Conservation (phyloP, 2,797 vertebrate species). For the Alcedo atthis region DNA sequence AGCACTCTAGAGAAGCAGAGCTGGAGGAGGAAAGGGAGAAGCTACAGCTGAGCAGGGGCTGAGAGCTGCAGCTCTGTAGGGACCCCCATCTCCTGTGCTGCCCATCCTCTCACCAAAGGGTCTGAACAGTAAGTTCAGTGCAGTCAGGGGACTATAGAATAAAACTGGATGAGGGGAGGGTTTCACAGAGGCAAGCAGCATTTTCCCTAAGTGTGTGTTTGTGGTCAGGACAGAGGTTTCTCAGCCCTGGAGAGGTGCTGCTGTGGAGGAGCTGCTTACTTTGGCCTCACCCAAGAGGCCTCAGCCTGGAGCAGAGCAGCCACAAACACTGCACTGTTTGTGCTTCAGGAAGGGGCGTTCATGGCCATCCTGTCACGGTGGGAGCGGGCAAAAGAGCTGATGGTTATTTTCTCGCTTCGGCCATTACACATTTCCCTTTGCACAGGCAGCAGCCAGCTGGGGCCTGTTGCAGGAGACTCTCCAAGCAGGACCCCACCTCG, state of each 20-base stretch:
- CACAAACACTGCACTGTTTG: background rate
- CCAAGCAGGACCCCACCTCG: background rate
- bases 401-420: rapidly evolving
- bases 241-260: background rate
- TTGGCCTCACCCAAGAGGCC: constrained; percentile 20
- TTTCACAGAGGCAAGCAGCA: background rate
- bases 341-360: background rate
- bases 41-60: rapidly evolving
- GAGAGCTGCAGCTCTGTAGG: background rate
- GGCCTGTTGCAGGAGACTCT: background rate
- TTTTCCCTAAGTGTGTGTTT: background rate
- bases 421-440: background rate
- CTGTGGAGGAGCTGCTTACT: background rate
- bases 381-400: background rate
- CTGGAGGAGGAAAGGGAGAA: background rate
- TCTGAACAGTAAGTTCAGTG: background rate
- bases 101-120: rapidly evolving
- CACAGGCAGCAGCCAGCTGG: background rate
- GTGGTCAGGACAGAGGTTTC: background rate
- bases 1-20: rapidly evolving
- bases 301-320: background rate
- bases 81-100: background rate
- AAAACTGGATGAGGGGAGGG: rapidly evolving
- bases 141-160: background rate
- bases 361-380: rapidly evolving